Base-by-base conservation (phyloP, 2,888 invertebrate species). In the Phengaris arion region DNA sequence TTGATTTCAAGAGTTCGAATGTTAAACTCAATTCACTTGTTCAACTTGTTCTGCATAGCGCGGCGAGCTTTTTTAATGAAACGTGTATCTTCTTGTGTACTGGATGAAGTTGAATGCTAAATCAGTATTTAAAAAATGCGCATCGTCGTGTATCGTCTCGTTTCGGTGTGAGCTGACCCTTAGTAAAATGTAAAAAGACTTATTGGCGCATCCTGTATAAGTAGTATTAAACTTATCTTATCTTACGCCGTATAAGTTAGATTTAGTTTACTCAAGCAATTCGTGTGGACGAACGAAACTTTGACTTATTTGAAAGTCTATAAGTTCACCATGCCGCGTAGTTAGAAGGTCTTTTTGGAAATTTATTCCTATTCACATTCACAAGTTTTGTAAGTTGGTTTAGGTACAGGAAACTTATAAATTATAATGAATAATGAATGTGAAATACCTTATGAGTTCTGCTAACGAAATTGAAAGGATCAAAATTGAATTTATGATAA, bases 281-380 rank as follows among this genome's bases (percentile, higher is more conserved):
- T 72, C 72, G 22, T 54, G 72, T 35, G 35, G 13, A 72, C 72
- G 54, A 52, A 54, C 35, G 54, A 72, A 72, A 72, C 72, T 54
- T 72, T 54, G 22, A 54, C 54, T 52, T 72, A 72, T 72, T 52
- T 72, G 72, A 72, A 72, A 72, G 54, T 72, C 72, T 45, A 52
- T 51, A 72, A 72, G 72, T 72, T 72, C 52, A 52, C 12, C 22
- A 54, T 35, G 35, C 3, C 72, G 35, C 35, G 52, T 52, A 12
- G 72, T 72, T 52, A 35, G 72, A 35, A 8, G 35, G 72, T 72
- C 13, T 52, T 12, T 12, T 54, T 10, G 35, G 72, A 72, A 68
- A 72, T 54, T 35, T 54, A 72, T 72, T 72, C 12, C 54, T 72
- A 54, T 54, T 72, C 13, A 72, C 52, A 72, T 72, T 54, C 35